Percentiles rank a stretch among this genome's conserved stretches.
phyloP scores from a whole-genome alignment of 2,888 invertebrate species.

The Didymodactylos carnosus region DNA sequence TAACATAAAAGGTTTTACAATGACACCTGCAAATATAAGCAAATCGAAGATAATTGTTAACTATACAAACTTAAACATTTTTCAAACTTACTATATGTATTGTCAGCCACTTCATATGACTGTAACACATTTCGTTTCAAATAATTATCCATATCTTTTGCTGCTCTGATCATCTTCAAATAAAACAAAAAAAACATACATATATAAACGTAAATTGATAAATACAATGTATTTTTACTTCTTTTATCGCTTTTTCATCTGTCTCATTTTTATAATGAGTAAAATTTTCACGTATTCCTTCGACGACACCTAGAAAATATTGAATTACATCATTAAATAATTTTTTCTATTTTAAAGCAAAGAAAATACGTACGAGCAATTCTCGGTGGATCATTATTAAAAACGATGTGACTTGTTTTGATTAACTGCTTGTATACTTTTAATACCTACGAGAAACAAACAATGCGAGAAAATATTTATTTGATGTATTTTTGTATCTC shows the following conservation, averaged over 20 bases:
- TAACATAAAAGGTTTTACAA: not conserved
- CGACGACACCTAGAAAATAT: not conserved
- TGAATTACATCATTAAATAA: too few species aligned
- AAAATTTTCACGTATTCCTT: not conserved
- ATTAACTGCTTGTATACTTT: not conserved
- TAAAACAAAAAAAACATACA: too few species aligned
- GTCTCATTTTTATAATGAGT: not conserved
- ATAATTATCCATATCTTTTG: not conserved
- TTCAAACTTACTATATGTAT: not conserved
- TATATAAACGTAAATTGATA: not conserved
- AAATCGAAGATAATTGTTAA: not conserved
- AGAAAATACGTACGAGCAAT: not conserved
- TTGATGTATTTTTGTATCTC: too few species aligned
- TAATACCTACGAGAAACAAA: not conserved
- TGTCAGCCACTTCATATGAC: not conserved
- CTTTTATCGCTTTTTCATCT: not conserved
- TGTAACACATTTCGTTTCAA: not conserved
- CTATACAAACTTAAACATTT: not conserved
- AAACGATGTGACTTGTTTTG: not conserved
- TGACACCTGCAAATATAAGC: not conserved
- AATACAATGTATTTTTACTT: not conserved
- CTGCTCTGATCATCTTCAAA: not conserved
- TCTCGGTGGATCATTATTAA: not conserved
- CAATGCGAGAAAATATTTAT: too few species aligned
- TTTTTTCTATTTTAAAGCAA: too few species aligned